phyloP scores from a whole-genome alignment of 2,113 vertebrate species.

The Anolis carolinensis region DNA sequence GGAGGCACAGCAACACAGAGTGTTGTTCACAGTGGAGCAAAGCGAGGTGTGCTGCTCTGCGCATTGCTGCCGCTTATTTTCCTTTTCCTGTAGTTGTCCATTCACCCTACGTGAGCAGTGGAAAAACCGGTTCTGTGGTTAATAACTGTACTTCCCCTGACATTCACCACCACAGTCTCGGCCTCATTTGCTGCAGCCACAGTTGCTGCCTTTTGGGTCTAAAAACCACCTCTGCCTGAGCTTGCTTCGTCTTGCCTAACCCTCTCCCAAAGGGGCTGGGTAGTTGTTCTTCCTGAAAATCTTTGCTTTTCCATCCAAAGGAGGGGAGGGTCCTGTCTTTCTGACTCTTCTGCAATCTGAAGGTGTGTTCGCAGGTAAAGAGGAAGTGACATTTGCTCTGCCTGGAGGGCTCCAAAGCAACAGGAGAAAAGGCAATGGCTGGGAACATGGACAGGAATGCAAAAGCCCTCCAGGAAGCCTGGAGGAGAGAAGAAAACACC shows the following conservation, averaged over 20 bases:
- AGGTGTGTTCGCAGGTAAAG: slow-evolving; percentile 18
- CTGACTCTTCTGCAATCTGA: background rate
- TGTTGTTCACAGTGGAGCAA: background rate
- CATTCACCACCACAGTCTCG: slow-evolving; percentile 61
- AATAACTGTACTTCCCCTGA: slow-evolving; percentile 69
- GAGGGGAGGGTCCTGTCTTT: background rate
- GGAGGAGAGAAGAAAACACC: slow-evolving; percentile 64
- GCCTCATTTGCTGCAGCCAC: slow-evolving; percentile 25
- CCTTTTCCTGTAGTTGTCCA: slow-evolving; percentile 61
- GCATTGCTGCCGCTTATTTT: background rate
- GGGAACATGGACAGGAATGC: slow-evolving; percentile 23
- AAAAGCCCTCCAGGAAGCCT: slow-evolving; percentile 64
- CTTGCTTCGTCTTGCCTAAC: slow-evolving; percentile 13
- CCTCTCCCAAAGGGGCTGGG: background rate
- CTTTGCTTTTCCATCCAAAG: background rate
- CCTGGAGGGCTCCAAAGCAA: background rate
- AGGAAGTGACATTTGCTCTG: slow-evolving; percentile 21
- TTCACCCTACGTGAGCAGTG: slow-evolving; percentile 62
- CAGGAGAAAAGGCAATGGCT: slow-evolving; percentile 20
- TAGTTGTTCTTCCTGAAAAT: background rate
- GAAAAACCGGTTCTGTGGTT: slow-evolving; percentile 75
- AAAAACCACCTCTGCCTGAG: slow-evolving; percentile 1
- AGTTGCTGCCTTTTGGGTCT: background rate
- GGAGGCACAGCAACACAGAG: background rate
- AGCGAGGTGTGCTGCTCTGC: slow-evolving; percentile 1